Base-by-base conservation (phyloP, 2,797 vertebrate species). In the Myotis vivesi region DNA sequence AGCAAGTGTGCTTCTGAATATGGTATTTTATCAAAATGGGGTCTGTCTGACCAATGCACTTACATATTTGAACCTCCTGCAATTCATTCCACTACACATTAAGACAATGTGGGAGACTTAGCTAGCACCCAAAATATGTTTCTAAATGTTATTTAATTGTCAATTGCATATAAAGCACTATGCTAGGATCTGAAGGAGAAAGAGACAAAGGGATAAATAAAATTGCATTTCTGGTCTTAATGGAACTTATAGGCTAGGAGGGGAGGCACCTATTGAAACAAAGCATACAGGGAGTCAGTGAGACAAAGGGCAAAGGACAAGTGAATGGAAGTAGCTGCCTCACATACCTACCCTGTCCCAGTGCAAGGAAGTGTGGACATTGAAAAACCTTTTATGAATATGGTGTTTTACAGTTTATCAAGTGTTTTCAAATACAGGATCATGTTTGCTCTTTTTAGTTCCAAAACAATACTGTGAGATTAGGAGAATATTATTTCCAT, bases 21-120 rank as follows among this genome's bases (percentile, higher is more conserved):
- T 19, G 38, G 69, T 82, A 66, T 71, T 94, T 96, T 95, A 90
- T 89, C 69, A 5, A 87, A 91, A 94, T 73, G 55, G 57, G 55
- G 38, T 82, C 76, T 5, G 2, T 88, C 77, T 94, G 91, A 73
- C 46, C 77, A 76, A 53, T 79, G 55, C 49, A 66, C 77, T 89
- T 92, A 76, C 6, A 22, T 55, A 49, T 93, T 49, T 88, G 77
- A 73, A 66, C 33, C 44, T 91, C 80, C 44, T 87, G 44, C 19
- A 89, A 5, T 84, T 84, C 62, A 89, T 84, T 36, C 66, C 17
- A 17, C 49, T 12, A 44, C 38, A 55, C 59, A 73, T 51, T 46
- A 90, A 87, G 72, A 53, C 75, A 92, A 69, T 33, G 53, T 75
- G n/a, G 86, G 55, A 53, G 59, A 83, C 9, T 87, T 84, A 71